Percentiles rank a stretch among this genome's conserved stretches.
Evolutionary conservation across 1,140 invertebrate species (phyloP).

Genomic region (Holotrichia oblita): DNA sequence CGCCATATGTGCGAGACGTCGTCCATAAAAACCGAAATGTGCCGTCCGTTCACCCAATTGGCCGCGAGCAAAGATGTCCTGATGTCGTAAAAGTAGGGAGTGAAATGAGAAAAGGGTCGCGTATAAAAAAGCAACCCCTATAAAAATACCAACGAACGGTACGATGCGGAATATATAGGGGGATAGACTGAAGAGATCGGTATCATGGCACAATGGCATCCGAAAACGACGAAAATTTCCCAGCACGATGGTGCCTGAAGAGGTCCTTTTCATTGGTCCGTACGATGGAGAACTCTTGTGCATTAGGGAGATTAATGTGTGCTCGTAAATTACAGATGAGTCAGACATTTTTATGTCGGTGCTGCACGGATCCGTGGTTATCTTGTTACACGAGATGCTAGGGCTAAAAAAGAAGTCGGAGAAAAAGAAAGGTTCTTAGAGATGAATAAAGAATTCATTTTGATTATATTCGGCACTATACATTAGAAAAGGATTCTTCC

Average conservation of each 20-base stretch:
- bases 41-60: constrained; percentile 24
- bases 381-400: constrained; percentile 14
- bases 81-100: constrained; percentile 30
- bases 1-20: constrained; percentile 14
- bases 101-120: constrained; percentile 33
- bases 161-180: neutral
- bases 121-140: constrained; percentile 25
- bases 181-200: constrained; percentile 21
- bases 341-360: constrained; percentile 19
- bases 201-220: constrained; percentile 23
- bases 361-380: constrained; percentile 14
- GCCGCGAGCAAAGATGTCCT: constrained; percentile 10
- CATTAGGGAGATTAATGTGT: constrained; percentile 25
- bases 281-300: constrained; percentile 19
- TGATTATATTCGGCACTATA: constrained; percentile 33
- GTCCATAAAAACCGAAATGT: constrained; percentile 13
- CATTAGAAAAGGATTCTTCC: neutral
- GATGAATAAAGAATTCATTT: constrained; percentile 19
- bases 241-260: constrained; percentile 24
- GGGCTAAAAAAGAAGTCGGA: too few species aligned
- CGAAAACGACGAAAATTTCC: constrained; percentile 9
- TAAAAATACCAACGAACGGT: constrained; percentile 24
- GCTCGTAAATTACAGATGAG: constrained; percentile 33
- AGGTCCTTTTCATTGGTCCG: constrained; percentile 27
- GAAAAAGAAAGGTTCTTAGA: neutral